A percentile compares a stretch with the other conserved stretches of the same genome.
Conservation (phyloP, 2,113 vertebrate genomes). For the Lagopus leucura region DNA sequence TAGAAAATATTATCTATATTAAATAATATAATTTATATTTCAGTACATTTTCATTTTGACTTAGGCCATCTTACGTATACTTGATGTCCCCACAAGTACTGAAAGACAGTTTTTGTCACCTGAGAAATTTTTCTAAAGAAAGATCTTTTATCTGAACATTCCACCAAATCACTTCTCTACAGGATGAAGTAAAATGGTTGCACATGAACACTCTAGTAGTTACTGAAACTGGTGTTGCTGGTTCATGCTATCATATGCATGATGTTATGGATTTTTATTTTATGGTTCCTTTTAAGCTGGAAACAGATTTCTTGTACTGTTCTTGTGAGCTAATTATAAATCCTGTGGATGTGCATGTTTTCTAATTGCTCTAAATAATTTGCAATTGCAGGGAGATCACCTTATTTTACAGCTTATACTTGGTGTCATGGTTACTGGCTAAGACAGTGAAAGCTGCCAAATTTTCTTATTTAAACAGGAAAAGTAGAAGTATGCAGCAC, state of each 20-base stretch:
- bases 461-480: background rate
- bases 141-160: background rate
- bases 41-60: background rate
- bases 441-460: background rate
- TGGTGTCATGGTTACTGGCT: background rate
- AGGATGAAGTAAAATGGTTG: background rate
- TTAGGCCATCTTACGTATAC: background rate
- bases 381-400: background rate
- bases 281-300: background rate
- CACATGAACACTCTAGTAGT: background rate
- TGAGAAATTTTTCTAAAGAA: background rate
- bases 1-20: background rate
- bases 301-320: background rate
- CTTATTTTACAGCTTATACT: background rate
- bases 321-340: background rate
- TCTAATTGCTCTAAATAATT: background rate
- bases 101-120: background rate
- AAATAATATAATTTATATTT: background rate
- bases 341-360: background rate
- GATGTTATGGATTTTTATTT: background rate
- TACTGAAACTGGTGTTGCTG: background rate
- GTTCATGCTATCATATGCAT: background rate
- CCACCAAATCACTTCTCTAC: background rate
- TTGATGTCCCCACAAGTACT: background rate
- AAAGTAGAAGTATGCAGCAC: background rate